These are phyloP conservation scores for Eueremaeus valkanovi DNA, from an alignment of 2,888 invertebrate genomes.

Conservation along the genomic window DNA sequence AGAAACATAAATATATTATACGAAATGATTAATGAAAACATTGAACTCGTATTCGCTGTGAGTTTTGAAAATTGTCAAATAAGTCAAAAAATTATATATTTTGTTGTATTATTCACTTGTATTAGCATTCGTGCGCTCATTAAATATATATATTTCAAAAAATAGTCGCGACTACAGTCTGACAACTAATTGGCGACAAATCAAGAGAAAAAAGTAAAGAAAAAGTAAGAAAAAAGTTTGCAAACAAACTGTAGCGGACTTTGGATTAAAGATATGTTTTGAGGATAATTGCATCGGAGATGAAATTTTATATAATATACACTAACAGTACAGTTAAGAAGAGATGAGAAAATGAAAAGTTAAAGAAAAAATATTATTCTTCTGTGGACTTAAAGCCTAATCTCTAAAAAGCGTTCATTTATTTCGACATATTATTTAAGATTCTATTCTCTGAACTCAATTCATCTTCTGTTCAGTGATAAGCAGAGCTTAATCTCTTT, in stretches of 20 bases:
- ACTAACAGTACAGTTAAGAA: no score
- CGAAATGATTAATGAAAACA: neutral
- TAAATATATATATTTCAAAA: neutral
- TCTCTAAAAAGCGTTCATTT: no score
- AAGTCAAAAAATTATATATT: neutral
- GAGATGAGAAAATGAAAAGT: no score
- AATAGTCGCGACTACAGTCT: neutral
- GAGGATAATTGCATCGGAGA: no score
- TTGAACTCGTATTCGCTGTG: neutral
- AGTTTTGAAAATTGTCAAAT: neutral
- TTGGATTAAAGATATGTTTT: no score
- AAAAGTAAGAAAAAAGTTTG: neutral
- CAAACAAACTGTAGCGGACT: neutral
- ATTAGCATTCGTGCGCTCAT: neutral
- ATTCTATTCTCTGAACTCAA: no score
- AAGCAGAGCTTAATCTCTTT: no score
- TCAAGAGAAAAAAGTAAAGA: neutral
- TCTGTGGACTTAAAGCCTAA: no score
- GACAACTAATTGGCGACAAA: slow-evolving; percentile 15
- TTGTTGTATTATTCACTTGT: neutral
- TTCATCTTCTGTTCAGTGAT: no score
- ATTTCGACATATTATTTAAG: no score
- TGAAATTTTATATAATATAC: no score
- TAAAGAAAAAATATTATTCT: no score
- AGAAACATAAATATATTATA: neutral